Percentiles rank a stretch among this genome's conserved stretches.
Evolutionary conservation across 2,113 vertebrate genomes (phyloP).

Genomic region (Lagopus muta): DNA sequence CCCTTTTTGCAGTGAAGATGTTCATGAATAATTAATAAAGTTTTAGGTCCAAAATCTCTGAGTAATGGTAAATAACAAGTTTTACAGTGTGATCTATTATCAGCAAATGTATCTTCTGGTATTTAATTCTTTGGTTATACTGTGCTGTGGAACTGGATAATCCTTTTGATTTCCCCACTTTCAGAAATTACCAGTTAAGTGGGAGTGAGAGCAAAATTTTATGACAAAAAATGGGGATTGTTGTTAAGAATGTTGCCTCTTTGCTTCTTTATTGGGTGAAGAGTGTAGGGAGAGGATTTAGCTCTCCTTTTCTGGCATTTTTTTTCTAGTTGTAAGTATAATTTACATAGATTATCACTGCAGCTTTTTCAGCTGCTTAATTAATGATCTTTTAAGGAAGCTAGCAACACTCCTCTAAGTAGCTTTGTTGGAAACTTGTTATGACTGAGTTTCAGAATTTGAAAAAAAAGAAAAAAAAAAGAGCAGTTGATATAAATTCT

Average conservation of each 20-base stretch:
- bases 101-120: conserved; percentile 25
- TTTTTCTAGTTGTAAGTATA: conserved; percentile 28
- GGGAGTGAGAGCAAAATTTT: conserved; percentile 12
- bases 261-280: conserved; percentile 2
- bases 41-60: conserved; percentile 60
- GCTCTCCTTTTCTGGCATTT: conserved; percentile 19
- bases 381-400: conserved; percentile 47
- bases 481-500: neutral
- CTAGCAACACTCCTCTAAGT: neutral
- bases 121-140: conserved; percentile 28
- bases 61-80: conserved; percentile 18
- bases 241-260: conserved; percentile 20
- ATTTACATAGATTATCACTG: conserved; percentile 60
- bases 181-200: neutral
- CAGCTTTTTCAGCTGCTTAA: conserved; percentile 42
- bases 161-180: neutral
- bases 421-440: conserved; percentile 51
- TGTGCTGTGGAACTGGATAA: conserved; percentile 59
- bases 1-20: conserved; percentile 21
- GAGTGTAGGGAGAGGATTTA: neutral
- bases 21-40: conserved; percentile 68
- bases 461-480: neutral
- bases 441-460: neutral
- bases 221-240: neutral
- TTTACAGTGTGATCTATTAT: conserved; percentile 46